phyloP scores from a whole-genome alignment of 2,888 invertebrate genomes.

The Andrena fulva region DNA sequence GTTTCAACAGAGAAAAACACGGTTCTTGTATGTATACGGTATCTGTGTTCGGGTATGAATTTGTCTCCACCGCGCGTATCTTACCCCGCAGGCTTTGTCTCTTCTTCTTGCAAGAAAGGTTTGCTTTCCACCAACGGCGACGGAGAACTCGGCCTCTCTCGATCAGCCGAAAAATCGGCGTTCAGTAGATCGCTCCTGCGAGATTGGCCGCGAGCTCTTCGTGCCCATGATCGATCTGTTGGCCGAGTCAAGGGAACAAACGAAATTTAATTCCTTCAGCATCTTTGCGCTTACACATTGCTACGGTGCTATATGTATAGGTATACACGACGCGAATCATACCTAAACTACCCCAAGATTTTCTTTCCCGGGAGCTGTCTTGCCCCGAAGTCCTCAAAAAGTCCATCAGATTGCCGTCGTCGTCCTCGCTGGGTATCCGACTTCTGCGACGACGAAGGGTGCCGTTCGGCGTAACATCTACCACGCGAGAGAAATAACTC shows the following conservation, averaged over 20 bases:
- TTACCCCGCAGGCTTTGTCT: conserved; percentile 87
- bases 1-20: conserved; percentile 19
- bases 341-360: conserved; percentile 94
- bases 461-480: conserved; percentile 95
- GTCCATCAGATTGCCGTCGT: conserved; percentile 94
- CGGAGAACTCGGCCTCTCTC: conserved; percentile 90
- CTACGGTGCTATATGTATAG: background rate
- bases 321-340: conserved; percentile 46
- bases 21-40: too few species aligned
- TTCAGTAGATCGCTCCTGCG: conserved; percentile 92
- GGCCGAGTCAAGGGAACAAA: background rate
- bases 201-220: conserved; percentile 90
- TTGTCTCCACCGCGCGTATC: background rate
- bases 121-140: conserved; percentile 88
- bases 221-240: conserved; percentile 94
- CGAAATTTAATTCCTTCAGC: background rate
- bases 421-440: conserved; percentile 92
- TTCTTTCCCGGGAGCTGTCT: conserved; percentile 90
- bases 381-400: conserved; percentile 92
- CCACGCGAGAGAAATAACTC: conserved; percentile 31
- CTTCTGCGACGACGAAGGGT: conserved; percentile 93
- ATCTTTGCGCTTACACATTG: background rate
- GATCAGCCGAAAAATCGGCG: conserved; percentile 90
- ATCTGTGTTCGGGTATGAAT: too few species aligned
- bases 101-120: conserved; percentile 85